phyloP scores from a whole-genome alignment of 2,113 vertebrate species.

The Chloropsis hardwickii region DNA sequence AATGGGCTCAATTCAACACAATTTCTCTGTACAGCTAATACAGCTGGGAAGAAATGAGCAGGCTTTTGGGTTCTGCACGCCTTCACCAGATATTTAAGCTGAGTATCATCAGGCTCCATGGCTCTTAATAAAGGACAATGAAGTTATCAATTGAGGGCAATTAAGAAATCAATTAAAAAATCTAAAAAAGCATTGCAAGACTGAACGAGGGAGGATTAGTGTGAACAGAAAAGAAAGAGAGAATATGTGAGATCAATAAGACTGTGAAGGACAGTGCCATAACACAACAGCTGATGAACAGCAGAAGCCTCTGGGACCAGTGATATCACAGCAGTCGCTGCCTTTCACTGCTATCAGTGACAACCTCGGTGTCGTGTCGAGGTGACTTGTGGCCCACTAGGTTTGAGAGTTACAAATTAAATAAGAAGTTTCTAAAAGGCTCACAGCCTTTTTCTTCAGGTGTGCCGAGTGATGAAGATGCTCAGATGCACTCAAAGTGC shows the following conservation, averaged over 20 bases:
- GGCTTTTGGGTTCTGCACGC: neutral
- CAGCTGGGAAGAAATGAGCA: neutral
- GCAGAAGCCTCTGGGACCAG: neutral
- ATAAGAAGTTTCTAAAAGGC: neutral
- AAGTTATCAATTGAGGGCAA: neutral
- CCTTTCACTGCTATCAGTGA: neutral
- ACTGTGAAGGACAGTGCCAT: neutral
- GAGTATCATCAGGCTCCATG: neutral
- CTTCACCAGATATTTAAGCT: neutral
- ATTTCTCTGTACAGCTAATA: neutral
- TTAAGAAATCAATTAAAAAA: neutral
- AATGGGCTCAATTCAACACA: neutral
- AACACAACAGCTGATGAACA: neutral
- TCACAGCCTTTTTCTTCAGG: neutral
- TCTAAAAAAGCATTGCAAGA: neutral
- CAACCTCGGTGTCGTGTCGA: rapidly evolving
- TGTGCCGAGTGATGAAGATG: neutral
- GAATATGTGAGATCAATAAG: neutral
- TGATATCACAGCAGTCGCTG: neutral
- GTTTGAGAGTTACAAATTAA: neutral
- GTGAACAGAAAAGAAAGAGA: neutral
- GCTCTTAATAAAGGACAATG: neutral
- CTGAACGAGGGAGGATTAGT: neutral
- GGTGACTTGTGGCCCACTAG: neutral
- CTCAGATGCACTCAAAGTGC: neutral